phyloP scores from a whole-genome alignment of 2,888 invertebrate species.

The Unio pictorum region DNA sequence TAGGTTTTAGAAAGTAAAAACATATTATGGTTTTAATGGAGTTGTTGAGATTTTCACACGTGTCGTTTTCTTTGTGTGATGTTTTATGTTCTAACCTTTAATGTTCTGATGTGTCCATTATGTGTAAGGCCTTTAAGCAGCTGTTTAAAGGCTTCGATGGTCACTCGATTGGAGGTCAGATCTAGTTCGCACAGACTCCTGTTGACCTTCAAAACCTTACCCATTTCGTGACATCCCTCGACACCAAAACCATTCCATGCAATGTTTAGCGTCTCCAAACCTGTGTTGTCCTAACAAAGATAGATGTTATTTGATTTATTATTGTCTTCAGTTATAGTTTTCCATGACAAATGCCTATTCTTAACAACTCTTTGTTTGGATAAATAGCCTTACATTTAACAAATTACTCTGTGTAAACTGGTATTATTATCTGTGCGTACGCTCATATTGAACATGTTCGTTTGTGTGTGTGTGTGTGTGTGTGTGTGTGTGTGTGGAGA shows the following conservation, averaged over 20 bases:
- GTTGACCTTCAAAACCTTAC: constrained; percentile 43
- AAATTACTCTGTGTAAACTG: too few relatives aligned
- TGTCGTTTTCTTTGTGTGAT: not conserved
- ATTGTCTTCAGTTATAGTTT: too few relatives aligned
- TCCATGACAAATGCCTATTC: too few relatives aligned
- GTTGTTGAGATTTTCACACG: not conserved
- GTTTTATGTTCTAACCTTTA: constrained; percentile 36
- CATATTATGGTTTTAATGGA: not conserved
- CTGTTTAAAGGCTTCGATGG: constrained; percentile 46
- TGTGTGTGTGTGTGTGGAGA: too few relatives aligned
- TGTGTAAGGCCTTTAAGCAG: constrained; percentile 44
- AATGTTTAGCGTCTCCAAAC: constrained; percentile 40
- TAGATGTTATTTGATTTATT: not conserved
- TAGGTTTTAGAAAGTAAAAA: too few relatives aligned
- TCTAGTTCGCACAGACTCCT: constrained; percentile 45
- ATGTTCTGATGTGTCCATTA: constrained; percentile 36
- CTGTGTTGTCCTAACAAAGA: constrained; percentile 40
- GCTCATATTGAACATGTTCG: too few relatives aligned
- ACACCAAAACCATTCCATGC: constrained; percentile 58
- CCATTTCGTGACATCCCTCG: constrained; percentile 54
- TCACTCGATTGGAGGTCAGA: constrained; percentile 52
- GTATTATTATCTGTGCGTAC: too few relatives aligned
- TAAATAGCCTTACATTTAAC: too few relatives aligned
- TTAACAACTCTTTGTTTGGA: too few relatives aligned
- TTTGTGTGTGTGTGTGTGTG: too few relatives aligned